Conservation (phyloP, 2,113 vertebrate genomes). For the Sturnira hondurensis region DNA sequence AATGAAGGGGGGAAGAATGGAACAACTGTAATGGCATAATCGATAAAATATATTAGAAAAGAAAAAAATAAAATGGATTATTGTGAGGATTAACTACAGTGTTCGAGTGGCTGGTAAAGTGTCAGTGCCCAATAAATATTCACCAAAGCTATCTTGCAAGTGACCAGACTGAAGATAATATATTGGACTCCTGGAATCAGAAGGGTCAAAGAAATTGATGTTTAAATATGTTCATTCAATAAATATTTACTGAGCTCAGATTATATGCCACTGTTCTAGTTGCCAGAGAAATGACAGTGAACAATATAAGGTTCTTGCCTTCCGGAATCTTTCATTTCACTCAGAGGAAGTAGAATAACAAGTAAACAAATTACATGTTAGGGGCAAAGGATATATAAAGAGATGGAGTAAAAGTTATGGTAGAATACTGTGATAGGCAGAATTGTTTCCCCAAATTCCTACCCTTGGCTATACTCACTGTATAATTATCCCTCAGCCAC, state of each 20-base stretch:
- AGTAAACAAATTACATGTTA: not conserved
- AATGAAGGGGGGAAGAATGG: too few species aligned
- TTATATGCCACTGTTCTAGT: not conserved
- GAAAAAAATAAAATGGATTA: slow-evolving; percentile 33
- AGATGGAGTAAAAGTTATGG: not conserved
- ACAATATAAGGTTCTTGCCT: not conserved
- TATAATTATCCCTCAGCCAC: not conserved
- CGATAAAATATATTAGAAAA: too few species aligned
- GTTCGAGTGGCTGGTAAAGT: slow-evolving; percentile 8
- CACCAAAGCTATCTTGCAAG: not conserved
- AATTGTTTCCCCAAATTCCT: not conserved
- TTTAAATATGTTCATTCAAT: not conserved
- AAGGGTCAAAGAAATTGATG: not conserved
- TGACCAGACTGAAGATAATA: not conserved
- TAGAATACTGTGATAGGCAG: not conserved
- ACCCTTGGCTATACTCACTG: not conserved
- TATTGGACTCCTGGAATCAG: not conserved
- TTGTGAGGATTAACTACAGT: slow-evolving; percentile 3
- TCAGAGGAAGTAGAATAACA: not conserved
- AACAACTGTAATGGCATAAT: too few species aligned
- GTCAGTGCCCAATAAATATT: slow-evolving; percentile 19
- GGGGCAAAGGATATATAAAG: not conserved
- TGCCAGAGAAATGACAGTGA: not conserved
- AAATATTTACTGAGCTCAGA: not conserved
- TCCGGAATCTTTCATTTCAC: not conserved